A percentile compares a stretch with the other conserved stretches of the same genome.
Evolutionary conservation across 2,797 vertebrate species (phyloP).

Genomic region (Typhlichthys subterraneus): DNA sequence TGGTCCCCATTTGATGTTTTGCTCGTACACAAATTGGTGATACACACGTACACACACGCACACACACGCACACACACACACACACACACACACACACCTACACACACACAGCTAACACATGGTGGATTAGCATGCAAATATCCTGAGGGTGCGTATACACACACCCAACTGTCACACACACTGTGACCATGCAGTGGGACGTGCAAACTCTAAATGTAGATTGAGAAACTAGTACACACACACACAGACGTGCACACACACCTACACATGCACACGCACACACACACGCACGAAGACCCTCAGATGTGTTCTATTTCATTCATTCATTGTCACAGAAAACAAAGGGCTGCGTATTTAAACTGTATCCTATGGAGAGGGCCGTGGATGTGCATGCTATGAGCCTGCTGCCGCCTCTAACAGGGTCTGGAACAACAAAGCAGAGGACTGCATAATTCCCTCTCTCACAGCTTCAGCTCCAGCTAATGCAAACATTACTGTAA

Average conservation of each 20-base stretch:
- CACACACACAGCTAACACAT: slow-evolving; percentile 27
- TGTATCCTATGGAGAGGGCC: slow-evolving; percentile 15
- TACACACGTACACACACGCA: slow-evolving; percentile 22
- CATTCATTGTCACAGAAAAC: slow-evolving; percentile 21
- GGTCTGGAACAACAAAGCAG: slow-evolving; percentile 30
- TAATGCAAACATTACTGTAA: slow-evolving; percentile 46
- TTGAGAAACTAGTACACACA: slow-evolving; percentile 10
- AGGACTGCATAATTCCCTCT: slow-evolving; percentile 45
- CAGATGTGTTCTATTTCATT: slow-evolving; percentile 13
- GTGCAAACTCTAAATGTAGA: slow-evolving; percentile 24
- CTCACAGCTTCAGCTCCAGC: slow-evolving; percentile 33
- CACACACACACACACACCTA: slow-evolving; percentile 21
- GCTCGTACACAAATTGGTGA: slow-evolving; percentile 31
- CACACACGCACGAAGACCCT: slow-evolving; percentile 2
- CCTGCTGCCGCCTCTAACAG: slow-evolving; percentile 29
- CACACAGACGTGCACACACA: not conserved
- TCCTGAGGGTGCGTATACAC: not conserved
- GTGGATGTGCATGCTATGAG: slow-evolving; percentile 29
- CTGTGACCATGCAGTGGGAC: slow-evolving; percentile 20
- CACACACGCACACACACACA: slow-evolving; percentile 25
- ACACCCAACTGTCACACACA: not conserved
- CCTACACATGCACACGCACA: not conserved
- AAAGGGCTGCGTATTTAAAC: slow-evolving; percentile 24
- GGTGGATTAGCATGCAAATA: slow-evolving; percentile 31
- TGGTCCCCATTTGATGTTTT: slow-evolving; percentile 49